Evolutionary conservation across 1,140 invertebrate genomes (phyloP).

Genomic region (Rhagoletis pomonella): DNA sequence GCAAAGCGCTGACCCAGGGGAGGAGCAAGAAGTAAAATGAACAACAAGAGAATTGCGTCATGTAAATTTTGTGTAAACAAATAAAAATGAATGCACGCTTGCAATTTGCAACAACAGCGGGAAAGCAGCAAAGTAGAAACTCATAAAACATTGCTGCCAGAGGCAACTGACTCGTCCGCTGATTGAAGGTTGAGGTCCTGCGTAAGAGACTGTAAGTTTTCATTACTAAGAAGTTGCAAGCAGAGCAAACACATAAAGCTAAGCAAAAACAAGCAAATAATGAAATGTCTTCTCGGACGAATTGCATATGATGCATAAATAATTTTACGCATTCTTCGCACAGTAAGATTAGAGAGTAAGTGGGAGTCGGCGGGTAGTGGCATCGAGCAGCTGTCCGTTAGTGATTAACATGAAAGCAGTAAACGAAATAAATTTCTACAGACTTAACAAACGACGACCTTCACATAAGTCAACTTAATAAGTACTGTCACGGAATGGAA

Average conservation of each 20-base stretch:
- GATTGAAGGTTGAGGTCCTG: not conserved
- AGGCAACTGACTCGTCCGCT: not conserved
- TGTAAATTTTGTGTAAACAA: conserved; percentile 39
- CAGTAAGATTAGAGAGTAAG: not conserved
- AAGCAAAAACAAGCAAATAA: conserved; percentile 12
- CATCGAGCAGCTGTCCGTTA: not conserved
- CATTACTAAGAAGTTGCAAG: conserved; percentile 28
- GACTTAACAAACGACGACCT: conserved; percentile 32
- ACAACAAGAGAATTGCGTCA: not conserved
- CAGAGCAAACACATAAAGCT: not conserved
- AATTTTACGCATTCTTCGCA: conserved; percentile 10
- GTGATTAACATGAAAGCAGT: not conserved
- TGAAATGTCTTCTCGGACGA: conserved; percentile 9
- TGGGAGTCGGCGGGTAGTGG: too few relatives aligned
- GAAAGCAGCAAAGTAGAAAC: not conserved
- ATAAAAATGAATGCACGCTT: not conserved
- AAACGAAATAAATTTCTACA: conserved; percentile 27
- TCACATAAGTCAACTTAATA: conserved; percentile 10
- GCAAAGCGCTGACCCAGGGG: not conserved
- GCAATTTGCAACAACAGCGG: conserved; percentile 15
- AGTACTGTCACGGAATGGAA: not conserved
- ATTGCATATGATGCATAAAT: conserved; percentile 49
- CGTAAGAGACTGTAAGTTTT: conserved; percentile 17
- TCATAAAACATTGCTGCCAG: not conserved
- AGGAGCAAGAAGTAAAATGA: not conserved